Conservation (phyloP, 1,140 invertebrate genomes). For the Tetragonula clypearis region DNA sequence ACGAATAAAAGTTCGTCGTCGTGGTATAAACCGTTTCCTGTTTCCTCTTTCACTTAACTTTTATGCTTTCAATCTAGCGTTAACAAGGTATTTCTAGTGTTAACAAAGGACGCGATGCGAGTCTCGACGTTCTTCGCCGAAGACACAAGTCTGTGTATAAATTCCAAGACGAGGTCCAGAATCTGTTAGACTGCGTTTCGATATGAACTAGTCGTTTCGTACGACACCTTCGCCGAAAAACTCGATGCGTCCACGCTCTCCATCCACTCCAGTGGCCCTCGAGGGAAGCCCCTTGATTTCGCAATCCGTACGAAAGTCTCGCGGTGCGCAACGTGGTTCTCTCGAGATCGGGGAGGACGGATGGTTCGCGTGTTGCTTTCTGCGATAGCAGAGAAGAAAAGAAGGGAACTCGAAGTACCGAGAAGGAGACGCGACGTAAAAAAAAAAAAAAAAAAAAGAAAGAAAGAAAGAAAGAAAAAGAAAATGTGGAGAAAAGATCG, state of each 20-base stretch:
- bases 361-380: too few relatives aligned
- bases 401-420: slow-evolving; percentile 14
- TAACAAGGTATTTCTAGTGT: too few relatives aligned
- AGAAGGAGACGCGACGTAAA: slow-evolving; percentile 20
- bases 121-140: too few relatives aligned
- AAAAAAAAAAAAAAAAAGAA: not conserved
- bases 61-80: too few relatives aligned
- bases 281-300: slow-evolving; percentile 77
- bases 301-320: slow-evolving; percentile 72
- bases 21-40: too few relatives aligned
- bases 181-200: too few relatives aligned
- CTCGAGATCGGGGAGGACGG: not conserved
- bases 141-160: too few relatives aligned
- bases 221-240: not conserved
- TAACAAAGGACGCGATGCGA: too few relatives aligned
- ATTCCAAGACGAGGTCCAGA: too few relatives aligned
- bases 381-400: not conserved
- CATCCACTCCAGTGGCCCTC: slow-evolving; percentile 52
- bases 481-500: slow-evolving; percentile 30
- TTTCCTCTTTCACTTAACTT: too few relatives aligned
- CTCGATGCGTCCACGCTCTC: not conserved
- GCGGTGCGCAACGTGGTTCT: slow-evolving; percentile 44
- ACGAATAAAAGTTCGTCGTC: too few relatives aligned
- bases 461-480: not conserved
- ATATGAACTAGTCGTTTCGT: not conserved